A percentile compares a stretch with the other conserved stretches of the same genome.
These are phyloP conservation scores for Nebria salina DNA, from an alignment of 2,888 invertebrate genomes.

Conservation along the genomic window DNA sequence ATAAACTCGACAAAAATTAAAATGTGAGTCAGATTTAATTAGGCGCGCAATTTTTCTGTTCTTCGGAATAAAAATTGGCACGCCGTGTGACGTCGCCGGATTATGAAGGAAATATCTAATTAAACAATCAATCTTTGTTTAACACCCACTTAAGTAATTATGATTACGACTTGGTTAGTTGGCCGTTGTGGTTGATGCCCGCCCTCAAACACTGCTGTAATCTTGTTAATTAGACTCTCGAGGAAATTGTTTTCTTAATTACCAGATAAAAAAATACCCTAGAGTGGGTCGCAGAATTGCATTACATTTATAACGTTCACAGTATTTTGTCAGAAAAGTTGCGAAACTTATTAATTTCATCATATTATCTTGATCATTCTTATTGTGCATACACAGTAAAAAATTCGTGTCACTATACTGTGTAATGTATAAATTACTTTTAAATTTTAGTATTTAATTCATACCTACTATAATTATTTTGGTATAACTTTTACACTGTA, in stretches of 20 bases:
- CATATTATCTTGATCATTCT: no score
- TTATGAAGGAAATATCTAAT: constrained; percentile 37
- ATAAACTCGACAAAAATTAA: not conserved
- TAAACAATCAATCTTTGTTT: constrained; percentile 40
- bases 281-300: constrained; percentile 8
- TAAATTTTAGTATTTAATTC: no score
- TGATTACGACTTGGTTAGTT: constrained; percentile 9
- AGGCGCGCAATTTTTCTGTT: constrained; percentile 34
- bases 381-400: no score
- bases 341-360: no score
- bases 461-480: no score
- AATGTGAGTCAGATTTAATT: constrained; percentile 23
- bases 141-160: constrained; percentile 39
- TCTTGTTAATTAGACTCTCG: constrained; percentile 33
- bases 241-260: constrained; percentile 35
- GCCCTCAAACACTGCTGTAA: constrained; percentile 28
- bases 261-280: not conserved
- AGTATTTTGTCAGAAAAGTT: no score
- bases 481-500: no score
- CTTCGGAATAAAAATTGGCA: constrained; percentile 27
- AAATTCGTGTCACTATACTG: no score
- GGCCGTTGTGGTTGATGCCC: not conserved
- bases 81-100: constrained; percentile 28
- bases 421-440: no score
- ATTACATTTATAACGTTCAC: no score